Conservation (phyloP, 2,888 invertebrate genomes). For the Eupithecia insigniata region DNA sequence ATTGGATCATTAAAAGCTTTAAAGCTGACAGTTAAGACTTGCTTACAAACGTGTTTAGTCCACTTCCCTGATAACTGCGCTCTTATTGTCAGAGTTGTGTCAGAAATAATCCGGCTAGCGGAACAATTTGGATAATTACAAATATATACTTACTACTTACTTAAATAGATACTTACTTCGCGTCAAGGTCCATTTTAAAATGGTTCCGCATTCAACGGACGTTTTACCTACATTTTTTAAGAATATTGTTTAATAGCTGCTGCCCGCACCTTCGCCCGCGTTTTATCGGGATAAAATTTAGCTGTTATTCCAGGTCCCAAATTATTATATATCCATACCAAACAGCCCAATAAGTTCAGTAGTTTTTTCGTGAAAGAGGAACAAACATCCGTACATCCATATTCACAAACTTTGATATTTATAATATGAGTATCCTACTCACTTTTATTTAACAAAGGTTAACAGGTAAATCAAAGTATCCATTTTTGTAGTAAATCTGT, state of each 20-base stretch:
- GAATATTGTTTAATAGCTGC: background rate
- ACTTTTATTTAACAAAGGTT: background rate
- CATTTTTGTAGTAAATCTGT: background rate
- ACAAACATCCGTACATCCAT: too few relatives aligned
- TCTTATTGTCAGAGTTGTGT: conserved; percentile 30
- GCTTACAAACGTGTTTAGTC: conserved; percentile 60
- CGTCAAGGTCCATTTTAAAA: background rate
- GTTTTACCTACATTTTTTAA: background rate
- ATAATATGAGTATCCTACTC: too few relatives aligned
- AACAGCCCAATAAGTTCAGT: too few relatives aligned
- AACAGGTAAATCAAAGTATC: background rate
- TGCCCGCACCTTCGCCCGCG: too few relatives aligned
- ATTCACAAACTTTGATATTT: too few relatives aligned
- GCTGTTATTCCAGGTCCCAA: too few relatives aligned
- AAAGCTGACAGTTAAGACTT: conserved; percentile 65
- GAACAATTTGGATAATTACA: conserved; percentile 5
- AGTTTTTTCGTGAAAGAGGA: too few relatives aligned
- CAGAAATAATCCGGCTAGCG: conserved; percentile 21
- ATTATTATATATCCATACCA: too few relatives aligned
- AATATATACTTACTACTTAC: background rate
- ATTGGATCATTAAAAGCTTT: conserved; percentile 73
- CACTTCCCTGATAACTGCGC: conserved; percentile 49
- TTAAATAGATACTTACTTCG: background rate
- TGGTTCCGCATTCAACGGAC: background rate
- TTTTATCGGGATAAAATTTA: too few relatives aligned